Conservation (phyloP, 2,888 invertebrate genomes). For the Sepioteuthis lessoniana region DNA sequence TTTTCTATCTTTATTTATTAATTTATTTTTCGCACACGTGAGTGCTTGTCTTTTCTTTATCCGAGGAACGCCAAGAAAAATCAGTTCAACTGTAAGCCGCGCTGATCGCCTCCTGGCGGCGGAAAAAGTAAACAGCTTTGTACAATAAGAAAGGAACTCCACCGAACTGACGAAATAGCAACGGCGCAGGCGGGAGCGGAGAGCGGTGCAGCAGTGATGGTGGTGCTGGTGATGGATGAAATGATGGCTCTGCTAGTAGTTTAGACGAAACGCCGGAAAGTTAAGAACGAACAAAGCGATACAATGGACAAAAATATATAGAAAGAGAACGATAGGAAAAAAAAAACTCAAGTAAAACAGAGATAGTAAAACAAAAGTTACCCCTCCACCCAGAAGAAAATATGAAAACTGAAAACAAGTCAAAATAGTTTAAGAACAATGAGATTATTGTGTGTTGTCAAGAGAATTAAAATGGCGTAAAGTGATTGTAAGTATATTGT, state of each 20-base stretch:
- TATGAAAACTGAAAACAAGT: not conserved
- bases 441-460: not conserved
- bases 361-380: not conserved
- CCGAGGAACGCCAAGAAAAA: not conserved
- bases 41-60: not conserved
- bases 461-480: not conserved
- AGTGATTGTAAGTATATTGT: not conserved
- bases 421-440: not conserved
- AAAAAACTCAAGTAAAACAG: not conserved
- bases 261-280: constrained; percentile 5
- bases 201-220: not conserved
- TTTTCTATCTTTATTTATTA: too few species aligned
- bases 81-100: not conserved
- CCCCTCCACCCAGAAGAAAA: not conserved
- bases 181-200: not conserved
- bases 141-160: not conserved
- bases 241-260: not conserved
- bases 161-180: constrained; percentile 33
- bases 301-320: not conserved
- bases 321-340: not conserved
- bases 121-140: constrained; percentile 13
- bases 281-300: not conserved
- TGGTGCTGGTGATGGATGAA: too few species aligned
- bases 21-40: not conserved
- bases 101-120: constrained; percentile 33